These are phyloP conservation scores for Arnoldichthys spilopterus DNA, from an alignment of 2,797 vertebrate species.

Conservation along the genomic window DNA sequence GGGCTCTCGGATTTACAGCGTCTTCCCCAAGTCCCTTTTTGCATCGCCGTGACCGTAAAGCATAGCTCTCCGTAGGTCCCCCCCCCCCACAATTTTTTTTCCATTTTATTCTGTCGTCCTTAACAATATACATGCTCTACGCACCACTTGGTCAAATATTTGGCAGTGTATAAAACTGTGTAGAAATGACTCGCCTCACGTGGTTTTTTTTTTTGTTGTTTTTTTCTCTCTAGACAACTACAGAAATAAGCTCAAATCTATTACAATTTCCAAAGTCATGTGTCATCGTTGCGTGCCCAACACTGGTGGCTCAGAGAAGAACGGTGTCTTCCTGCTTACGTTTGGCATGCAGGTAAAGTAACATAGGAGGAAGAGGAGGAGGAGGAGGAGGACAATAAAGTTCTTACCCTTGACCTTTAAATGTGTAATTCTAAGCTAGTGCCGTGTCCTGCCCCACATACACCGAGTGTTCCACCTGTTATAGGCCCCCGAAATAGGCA, in stretches of 20 bases:
- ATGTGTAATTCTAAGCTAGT: conserved; percentile 20
- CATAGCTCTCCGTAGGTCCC: background rate
- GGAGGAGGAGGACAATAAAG: background rate
- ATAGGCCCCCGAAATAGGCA: conserved; percentile 28
- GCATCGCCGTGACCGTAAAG: conserved; percentile 9
- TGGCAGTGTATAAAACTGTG: conserved; percentile 61
- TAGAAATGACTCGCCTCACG: conserved; percentile 50
- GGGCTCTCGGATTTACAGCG: conserved; percentile 36
- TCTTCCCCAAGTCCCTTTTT: conserved; percentile 13
- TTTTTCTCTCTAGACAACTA: conserved; percentile 51
- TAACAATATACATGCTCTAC: conserved; percentile 18
- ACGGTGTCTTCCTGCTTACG: conserved; percentile 35
- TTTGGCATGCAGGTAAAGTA: conserved; percentile 48
- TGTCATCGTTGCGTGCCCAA: conserved; percentile 34
- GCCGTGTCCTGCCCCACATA: background rate
- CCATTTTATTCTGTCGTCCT: background rate
- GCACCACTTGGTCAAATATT: conserved; percentile 35
- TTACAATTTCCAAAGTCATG: conserved; percentile 32
- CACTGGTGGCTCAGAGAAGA: conserved; percentile 49
- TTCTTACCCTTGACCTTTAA: conserved; percentile 8
- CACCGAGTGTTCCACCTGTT: conserved; percentile 28
- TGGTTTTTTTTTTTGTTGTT: no score
- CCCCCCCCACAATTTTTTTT: background rate
- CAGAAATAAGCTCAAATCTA: conserved; percentile 50
- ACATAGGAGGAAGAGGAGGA: background rate